Base-by-base conservation (phyloP, 2,797 vertebrate species). In the Holocentrus rufus region DNA sequence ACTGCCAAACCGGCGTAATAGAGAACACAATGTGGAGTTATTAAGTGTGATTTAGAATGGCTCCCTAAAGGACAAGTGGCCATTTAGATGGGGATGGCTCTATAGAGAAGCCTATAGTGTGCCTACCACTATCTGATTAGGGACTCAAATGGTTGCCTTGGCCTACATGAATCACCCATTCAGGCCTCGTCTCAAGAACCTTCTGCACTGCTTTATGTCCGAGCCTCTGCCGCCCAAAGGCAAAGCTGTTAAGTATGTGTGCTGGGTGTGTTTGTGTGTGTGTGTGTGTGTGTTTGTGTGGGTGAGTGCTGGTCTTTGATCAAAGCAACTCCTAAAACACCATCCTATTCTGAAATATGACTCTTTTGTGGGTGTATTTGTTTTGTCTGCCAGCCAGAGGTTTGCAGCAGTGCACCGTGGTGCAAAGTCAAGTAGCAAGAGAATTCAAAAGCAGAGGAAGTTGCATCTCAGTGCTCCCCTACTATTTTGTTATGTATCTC, bases 61-160 rank as follows among this genome's bases (percentile, higher is more conserved):
- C 75, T 84, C 80, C 79, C 84, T 80, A 80, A 83, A 87, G 85
- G 81, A 91, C 85, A 89, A 91, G 86, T 81, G 86, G 82, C 72
- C 81, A 81, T 90, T 89, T 83, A 85, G 80, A 84, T 77, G 69
- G 30, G 47, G 76, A 84, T 75, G 74, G 81, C 81, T 82, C 81
- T 44, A 73, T 79, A 83, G 70, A 83, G 72, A 82, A 74, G 73
- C 74, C 59, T 79, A 85, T 66, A 79, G 80, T 81, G 79, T 80
- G 68, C 49, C 76, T 69, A 60, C 76, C 46, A n/a, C 81, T 65
- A 78, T 87, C 84, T 83, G 80, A 90, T 89, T 84, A 89, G 81
- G 65, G 73, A 58, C 67, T 75, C 18, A 68, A 73, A 87, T 55
- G 61, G 79, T 57, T 62, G 81, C 68, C 64, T 69, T 23, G 25